These are phyloP conservation scores for Nasua narica DNA, from an alignment of 2,797 vertebrate genomes.

Conservation along the genomic window DNA sequence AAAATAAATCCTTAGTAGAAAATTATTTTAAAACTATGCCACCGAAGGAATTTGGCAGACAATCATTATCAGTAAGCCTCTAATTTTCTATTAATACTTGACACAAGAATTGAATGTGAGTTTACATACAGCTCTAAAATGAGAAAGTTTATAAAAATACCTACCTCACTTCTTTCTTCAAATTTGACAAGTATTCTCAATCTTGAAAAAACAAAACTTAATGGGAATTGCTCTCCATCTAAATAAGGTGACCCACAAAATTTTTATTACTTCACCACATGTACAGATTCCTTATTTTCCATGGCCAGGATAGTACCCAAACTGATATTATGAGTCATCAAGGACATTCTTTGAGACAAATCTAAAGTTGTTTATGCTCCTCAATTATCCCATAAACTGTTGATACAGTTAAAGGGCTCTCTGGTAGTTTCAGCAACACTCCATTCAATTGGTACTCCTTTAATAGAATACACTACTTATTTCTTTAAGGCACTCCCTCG, in stretches of 20 bases:
- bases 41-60: not conserved
- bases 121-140: not conserved
- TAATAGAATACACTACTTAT: not conserved
- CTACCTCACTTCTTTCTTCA: not conserved
- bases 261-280: not conserved
- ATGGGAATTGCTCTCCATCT: not conserved
- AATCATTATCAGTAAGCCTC: not conserved
- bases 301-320: not conserved
- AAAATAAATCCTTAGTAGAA: not conserved
- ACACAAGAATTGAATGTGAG: slow-evolving; percentile 22
- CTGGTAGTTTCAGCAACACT: not conserved
- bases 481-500: not conserved
- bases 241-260: not conserved
- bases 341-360: not conserved
- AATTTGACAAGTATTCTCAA: not conserved
- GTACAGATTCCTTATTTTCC: not conserved
- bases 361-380: not conserved
- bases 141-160: slow-evolving; percentile 23
- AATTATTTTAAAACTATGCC: not conserved
- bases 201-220: not conserved
- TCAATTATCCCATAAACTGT: not conserved
- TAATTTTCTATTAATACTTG: slow-evolving; percentile 10
- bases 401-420: not conserved
- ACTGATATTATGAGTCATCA: not conserved
- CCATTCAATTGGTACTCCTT: not conserved